Percentiles rank a stretch among this genome's conserved stretches.
These are phyloP conservation scores for Zaprionus taronus DNA, from an alignment of 1,140 invertebrate species.

Conservation along the genomic window DNA sequence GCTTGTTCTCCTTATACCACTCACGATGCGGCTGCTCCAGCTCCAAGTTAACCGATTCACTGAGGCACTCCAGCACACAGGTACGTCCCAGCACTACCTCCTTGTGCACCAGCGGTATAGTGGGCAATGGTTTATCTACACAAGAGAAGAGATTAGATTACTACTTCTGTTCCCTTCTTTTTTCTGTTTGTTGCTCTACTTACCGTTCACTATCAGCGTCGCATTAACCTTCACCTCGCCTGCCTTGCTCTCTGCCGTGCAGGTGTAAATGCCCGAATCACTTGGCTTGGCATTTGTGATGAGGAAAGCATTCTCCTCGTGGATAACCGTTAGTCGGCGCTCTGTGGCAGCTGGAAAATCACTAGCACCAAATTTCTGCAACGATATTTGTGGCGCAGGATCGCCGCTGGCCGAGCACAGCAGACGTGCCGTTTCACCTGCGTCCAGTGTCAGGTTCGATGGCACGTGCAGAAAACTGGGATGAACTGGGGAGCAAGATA, in stretches of 20 bases:
- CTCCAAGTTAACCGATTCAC: slow-evolving; percentile 86
- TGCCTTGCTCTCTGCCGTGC: slow-evolving; percentile 95
- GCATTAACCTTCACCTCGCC: slow-evolving; percentile 95
- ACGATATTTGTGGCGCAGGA: slow-evolving; percentile 94
- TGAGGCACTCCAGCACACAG: slow-evolving; percentile 94
- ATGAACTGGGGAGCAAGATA: slow-evolving; percentile 87
- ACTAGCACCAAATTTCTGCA: slow-evolving; percentile 97
- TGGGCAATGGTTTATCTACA: slow-evolving; percentile 89
- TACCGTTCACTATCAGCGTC: slow-evolving; percentile 93
- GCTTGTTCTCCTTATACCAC: slow-evolving; percentile 94
- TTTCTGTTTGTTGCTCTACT: slow-evolving; percentile 43
- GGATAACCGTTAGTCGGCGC: slow-evolving; percentile 96
- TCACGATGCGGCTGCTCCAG: slow-evolving; percentile 90
- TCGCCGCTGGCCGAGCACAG: slow-evolving; percentile 96
- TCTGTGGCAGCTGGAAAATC: slow-evolving; percentile 98
- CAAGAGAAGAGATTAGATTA: not conserved
- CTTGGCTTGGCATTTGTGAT: slow-evolving; percentile 94
- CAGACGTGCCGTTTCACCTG: slow-evolving; percentile 93
- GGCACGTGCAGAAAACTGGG: slow-evolving; percentile 95
- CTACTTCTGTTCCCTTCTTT: not conserved
- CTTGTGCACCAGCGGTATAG: slow-evolving; percentile 92
- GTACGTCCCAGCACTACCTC: slow-evolving; percentile 91
- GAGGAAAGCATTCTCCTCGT: slow-evolving; percentile 95
- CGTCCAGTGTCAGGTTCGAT: slow-evolving; percentile 92
- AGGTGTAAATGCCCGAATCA: slow-evolving; percentile 97